Percentiles rank a stretch among this genome's conserved stretches.
phyloP scores from a whole-genome alignment of 2,888 invertebrate species.

The Leptopilina drosophilae region DNA sequence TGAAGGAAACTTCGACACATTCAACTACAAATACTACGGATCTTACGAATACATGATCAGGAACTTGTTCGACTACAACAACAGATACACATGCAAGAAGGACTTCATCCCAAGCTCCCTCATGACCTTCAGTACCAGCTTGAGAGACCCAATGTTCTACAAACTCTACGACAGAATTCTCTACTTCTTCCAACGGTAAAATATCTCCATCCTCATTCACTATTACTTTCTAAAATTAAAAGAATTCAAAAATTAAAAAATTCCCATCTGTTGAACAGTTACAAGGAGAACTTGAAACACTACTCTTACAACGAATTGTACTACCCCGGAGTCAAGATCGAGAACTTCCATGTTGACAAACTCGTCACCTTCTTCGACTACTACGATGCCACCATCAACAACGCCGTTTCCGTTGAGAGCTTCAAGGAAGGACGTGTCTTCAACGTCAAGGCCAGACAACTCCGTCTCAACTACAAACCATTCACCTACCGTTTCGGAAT shows the following conservation, averaged over 20 bases:
- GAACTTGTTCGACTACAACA: constrained; percentile 76
- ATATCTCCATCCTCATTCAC: no score
- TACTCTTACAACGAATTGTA: constrained; percentile 82
- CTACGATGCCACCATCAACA: constrained; percentile 81
- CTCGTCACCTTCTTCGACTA: constrained; percentile 85
- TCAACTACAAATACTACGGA: constrained; percentile 79
- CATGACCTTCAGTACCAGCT: constrained; percentile 82
- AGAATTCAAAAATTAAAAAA: neutral
- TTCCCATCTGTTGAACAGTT: constrained; percentile 68
- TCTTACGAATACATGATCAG: constrained; percentile 80
- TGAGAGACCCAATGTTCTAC: constrained; percentile 86
- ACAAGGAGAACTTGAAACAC: constrained; percentile 79
- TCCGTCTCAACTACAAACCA: constrained; percentile 84
- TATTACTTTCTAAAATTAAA: no score
- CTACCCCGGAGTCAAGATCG: constrained; percentile 81
- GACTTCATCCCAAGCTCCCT: constrained; percentile 81
- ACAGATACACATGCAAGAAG: constrained; percentile 74
- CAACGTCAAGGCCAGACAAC: constrained; percentile 81
- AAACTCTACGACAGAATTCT: constrained; percentile 82
- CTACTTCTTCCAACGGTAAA: constrained; percentile 77
- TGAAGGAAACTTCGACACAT: constrained; percentile 78
- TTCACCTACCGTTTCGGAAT: constrained; percentile 82
- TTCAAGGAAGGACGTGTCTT: constrained; percentile 76
- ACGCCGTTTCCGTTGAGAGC: constrained; percentile 79
- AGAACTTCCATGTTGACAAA: constrained; percentile 83